Evolutionary conservation across 2,797 vertebrate genomes (phyloP).

Genomic region (Hypotaenidia okinawae): DNA sequence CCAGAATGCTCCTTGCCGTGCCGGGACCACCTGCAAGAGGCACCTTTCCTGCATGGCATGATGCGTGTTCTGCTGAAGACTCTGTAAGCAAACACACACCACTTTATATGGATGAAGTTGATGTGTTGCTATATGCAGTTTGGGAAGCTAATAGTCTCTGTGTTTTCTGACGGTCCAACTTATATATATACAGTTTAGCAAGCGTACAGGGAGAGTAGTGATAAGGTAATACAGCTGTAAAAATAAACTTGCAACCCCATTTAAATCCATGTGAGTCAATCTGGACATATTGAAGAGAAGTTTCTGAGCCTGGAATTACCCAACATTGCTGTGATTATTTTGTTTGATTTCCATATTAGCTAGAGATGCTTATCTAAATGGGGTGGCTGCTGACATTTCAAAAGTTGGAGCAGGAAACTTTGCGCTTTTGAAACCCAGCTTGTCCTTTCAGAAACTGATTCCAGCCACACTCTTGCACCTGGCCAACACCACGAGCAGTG

Average conservation of each 20-base stretch:
- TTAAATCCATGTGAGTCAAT: neutral
- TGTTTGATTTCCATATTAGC: neutral
- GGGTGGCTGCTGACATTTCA: neutral
- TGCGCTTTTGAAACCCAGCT: neutral
- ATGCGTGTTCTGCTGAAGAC: neutral
- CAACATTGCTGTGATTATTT: neutral
- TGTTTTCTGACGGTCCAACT: neutral
- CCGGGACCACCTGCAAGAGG: neutral
- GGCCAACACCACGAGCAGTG: neutral
- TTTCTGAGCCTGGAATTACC: neutral
- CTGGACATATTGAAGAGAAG: neutral
- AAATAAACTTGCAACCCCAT: neutral
- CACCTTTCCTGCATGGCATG: rapidly evolving
- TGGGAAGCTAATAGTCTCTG: neutral
- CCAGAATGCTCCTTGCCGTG: neutral
- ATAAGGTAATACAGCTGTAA: neutral
- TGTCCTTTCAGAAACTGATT: neutral
- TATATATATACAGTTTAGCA: neutral
- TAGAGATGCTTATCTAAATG: neutral
- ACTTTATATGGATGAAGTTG: neutral
- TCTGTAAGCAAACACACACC: neutral
- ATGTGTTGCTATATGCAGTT: neutral
- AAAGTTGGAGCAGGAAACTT: neutral
- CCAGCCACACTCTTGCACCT: neutral
- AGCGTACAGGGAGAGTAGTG: neutral